Evolutionary conservation across 2,888 invertebrate species (phyloP), one percentile per base, ranked within the genome.

Genomic region (Drosophila mimica): DNA sequence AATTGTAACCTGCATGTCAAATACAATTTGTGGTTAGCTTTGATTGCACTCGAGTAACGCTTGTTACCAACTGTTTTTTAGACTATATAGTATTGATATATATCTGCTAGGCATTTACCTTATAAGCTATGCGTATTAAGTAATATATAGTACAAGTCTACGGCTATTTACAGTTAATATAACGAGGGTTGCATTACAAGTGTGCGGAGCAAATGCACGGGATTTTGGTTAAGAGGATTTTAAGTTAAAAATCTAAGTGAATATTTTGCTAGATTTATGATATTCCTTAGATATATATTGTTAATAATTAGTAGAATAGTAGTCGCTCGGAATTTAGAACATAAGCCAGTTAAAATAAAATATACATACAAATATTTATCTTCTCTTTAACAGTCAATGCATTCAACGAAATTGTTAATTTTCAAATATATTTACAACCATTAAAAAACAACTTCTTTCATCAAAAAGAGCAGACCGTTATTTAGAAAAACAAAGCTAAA

Each of bases 1-100:
- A 93, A 75, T 92, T 92, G 84, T 91, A 91, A 82, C 93, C 93
- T 93, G 59, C 28, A 56, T 46, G 30, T 7, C 4, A n/a, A 52
- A 46, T 34, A n/a, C 0, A 38, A 53, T 48, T 82, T 54, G 4
- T 53, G 20, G 11, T 65, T 57, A 66, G 54, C 38, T 52, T 33
- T 49, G 36, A 49, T 11, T 7, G 38, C 3, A 1, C 3, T 15
- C 15, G 20, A 40, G n/a, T 17, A 59, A 20, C 43, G 52, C 33
- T n/a, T 48, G n/a, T 40, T 54, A 15, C 3, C 4, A 54, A 71
- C n/a, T 71, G 20, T 58, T 65, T 40, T 52, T 67, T 54, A 25
- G 34, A 15, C 62, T 31, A 46, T 33, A 38, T 31, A 36, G 25
- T 33, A 46, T 30, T 31, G 15, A 58, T 15, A 20, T 28, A 54